These are phyloP conservation scores for Apeltes quadracus DNA, from an alignment of 2,113 vertebrate genomes.

Conservation along the genomic window DNA sequence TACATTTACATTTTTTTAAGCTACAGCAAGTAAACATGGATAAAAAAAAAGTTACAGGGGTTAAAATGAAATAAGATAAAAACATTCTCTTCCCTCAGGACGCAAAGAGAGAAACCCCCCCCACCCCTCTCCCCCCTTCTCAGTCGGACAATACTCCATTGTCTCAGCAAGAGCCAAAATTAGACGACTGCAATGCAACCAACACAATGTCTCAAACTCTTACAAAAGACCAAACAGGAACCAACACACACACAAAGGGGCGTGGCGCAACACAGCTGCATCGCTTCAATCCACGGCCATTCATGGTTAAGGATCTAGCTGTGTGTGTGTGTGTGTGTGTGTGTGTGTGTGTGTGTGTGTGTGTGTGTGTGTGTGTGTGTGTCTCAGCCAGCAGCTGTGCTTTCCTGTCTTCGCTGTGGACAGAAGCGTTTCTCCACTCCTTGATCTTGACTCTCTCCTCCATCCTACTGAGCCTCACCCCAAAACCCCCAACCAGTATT, in stretches of 20 bases:
- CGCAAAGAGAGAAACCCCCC: slow-evolving; percentile 40
- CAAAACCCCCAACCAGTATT: not conserved
- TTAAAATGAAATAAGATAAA: slow-evolving; percentile 33
- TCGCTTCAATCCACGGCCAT: slow-evolving; percentile 60
- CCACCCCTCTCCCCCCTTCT: slow-evolving; percentile 22
- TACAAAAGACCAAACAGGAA: slow-evolving; percentile 72
- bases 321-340: slow-evolving; percentile 48
- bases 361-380: not conserved
- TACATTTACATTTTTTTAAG: not conserved
- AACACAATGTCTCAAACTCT: slow-evolving; percentile 63
- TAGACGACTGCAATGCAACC: slow-evolving; percentile 74
- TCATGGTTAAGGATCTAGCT: slow-evolving; percentile 74
- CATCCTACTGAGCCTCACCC: slow-evolving; percentile 38
- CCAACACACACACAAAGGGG: slow-evolving; percentile 41
- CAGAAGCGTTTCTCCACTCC: slow-evolving; percentile 72
- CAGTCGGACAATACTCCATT: slow-evolving; percentile 75
- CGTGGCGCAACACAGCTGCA: slow-evolving; percentile 67
- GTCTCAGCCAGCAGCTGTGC: slow-evolving; percentile 74
- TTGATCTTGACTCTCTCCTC: slow-evolving; percentile 49
- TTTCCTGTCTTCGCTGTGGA: slow-evolving; percentile 78
- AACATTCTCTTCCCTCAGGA: not conserved
- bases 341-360: slow-evolving; percentile 32
- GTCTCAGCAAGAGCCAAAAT: slow-evolving; percentile 67
- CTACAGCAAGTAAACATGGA: not conserved
- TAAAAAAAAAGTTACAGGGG: slow-evolving; percentile 2